Base-by-base conservation (phyloP, 2,797 vertebrate species). In the Echeneis naucrates region DNA sequence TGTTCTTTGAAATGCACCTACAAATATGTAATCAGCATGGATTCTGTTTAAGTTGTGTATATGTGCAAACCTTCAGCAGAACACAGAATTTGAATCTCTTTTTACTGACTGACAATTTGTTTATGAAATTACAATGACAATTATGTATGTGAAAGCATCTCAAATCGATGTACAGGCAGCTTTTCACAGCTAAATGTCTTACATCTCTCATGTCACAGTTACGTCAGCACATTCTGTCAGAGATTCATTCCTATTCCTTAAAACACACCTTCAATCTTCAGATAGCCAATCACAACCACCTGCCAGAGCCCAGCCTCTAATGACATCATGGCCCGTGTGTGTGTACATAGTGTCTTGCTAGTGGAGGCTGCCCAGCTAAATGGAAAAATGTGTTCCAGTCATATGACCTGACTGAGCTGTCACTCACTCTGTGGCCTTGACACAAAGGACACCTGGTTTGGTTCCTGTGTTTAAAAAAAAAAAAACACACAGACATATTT, bases 341-440 rank as follows among this genome's bases (percentile, higher is more conserved):
- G 13, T 72, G 7, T 51, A 48, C 5, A 14, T 13, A 38, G 44
- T 17, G 32, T 8, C 11, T 30, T 52, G 26, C 24, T 26, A 56
- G 38, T 51, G 45, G 21, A 53, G 23, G 19, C 61, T n/a, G 27
- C 7, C 4, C n/a, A 47, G n/a, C 59, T 56, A 35, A 80, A 64
- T 80, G 75, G 75, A 81, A 80, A 70, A 69, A 72, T 69, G 57
- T 66, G 26, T 59, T 21, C 47, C 50, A 19, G 73, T 72, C 40
- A 53, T 14, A 3, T 26, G 51, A 53, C 62, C 73, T 81, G 81
- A 79, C 75, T 45, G 70, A 66, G 74, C 71, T 78, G 83, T 72
- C 83, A 63, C 1, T 82, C 77, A 59, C 35, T 21, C n/a, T 53
- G 59, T 66, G 73, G 80, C 76, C 73, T 54, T 69, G 48, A 50